A percentile compares a stretch with the other conserved stretches of the same genome.
Conservation (phyloP, 2,888 invertebrate genomes). For the Resseliella maxima region DNA sequence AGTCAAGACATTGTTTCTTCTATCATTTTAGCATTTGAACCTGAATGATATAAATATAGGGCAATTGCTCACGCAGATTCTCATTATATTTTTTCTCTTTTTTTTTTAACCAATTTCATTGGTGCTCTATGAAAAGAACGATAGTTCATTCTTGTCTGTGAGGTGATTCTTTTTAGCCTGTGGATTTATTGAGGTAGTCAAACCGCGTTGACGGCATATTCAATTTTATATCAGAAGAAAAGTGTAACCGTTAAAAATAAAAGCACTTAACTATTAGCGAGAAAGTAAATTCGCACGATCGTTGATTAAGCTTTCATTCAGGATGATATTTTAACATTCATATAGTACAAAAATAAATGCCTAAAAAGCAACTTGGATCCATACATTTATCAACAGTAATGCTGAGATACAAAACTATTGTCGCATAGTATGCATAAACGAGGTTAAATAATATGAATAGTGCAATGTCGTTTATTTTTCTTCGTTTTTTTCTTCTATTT, state of each 20-base stretch:
- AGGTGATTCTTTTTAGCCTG: neutral
- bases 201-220: neutral
- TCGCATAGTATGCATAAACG: no score
- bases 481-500: neutral
- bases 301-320: neutral
- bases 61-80: no score
- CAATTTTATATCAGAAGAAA: neutral
- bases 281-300: neutral
- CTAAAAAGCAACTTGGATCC: neutral
- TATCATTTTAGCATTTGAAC: no score
- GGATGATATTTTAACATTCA: neutral
- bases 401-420: no score
- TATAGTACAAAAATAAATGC: neutral
- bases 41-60: neutral
- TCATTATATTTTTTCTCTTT: neutral
- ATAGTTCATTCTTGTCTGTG: neutral
- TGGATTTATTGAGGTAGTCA: neutral
- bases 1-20: no score
- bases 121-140: neutral
- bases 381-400: neutral
- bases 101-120: neutral
- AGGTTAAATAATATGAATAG: no score
- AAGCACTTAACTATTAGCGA: neutral
- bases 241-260: conserved; percentile 11
- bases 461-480: neutral